Conservation (phyloP, 1,140 invertebrate species). For the Pygmarrhopalites habei region DNA sequence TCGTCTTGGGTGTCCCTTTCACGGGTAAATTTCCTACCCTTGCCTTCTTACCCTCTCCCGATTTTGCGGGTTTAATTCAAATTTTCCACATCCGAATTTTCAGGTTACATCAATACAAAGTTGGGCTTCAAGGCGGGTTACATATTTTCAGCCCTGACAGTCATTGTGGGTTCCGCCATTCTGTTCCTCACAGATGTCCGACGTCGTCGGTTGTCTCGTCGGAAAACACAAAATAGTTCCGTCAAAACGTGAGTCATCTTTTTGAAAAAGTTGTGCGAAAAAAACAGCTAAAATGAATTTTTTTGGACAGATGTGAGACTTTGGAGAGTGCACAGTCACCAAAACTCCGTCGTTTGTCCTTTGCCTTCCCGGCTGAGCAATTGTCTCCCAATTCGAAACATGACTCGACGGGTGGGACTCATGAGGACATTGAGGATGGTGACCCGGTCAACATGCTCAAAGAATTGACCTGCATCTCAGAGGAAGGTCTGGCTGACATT, state of each 20-base stretch:
- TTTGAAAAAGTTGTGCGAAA: neutral
- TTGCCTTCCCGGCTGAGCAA: constrained; percentile 36
- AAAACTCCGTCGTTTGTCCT: constrained; percentile 33
- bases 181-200: constrained; percentile 74
- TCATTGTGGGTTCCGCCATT: constrained; percentile 63
- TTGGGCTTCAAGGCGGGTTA: constrained; percentile 62
- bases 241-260: constrained; percentile 36
- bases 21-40: too few relatives aligned
- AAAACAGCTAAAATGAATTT: constrained; percentile 4
- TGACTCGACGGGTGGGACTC: constrained; percentile 32
- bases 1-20: constrained; percentile 76
- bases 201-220: constrained; percentile 52
- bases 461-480: constrained; percentile 77
- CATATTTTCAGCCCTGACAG: constrained; percentile 71
- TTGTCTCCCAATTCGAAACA: constrained; percentile 36
- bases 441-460: constrained; percentile 33
- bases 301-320: constrained; percentile 34
- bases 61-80: too few relatives aligned
- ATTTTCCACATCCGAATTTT: too few relatives aligned
- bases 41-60: too few relatives aligned
- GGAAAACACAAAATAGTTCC: constrained; percentile 36
- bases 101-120: constrained; percentile 67
- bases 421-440: constrained; percentile 9
- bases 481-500: constrained; percentile 75
- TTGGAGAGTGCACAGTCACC: constrained; percentile 32